Evolutionary conservation across 2,113 vertebrate genomes (phyloP).

Genomic region (Chaetura pelagica): DNA sequence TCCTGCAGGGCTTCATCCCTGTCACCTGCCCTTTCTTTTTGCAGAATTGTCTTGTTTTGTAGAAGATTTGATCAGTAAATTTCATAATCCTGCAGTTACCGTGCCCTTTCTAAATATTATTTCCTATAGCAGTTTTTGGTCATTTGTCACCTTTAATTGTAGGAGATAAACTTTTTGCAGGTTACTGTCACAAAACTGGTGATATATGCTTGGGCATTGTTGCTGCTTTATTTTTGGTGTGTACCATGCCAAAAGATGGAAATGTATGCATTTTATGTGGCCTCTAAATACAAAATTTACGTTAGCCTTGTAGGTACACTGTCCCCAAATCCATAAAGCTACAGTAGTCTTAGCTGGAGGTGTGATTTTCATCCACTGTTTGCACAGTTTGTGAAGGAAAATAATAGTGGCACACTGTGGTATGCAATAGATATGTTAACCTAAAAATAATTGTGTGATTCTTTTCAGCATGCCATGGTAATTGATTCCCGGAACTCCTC

Average conservation of each 20-base stretch:
- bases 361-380: not conserved
- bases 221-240: not conserved
- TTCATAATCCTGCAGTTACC: not conserved
- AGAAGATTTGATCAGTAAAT: not conserved
- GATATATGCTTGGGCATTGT: not conserved
- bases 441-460: not conserved
- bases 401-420: not conserved
- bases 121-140: not conserved
- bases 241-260: not conserved
- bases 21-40: not conserved
- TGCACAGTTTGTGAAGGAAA: not conserved
- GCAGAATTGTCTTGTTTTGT: not conserved
- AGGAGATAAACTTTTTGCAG: not conserved
- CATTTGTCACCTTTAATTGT: not conserved
- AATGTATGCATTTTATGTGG: not conserved
- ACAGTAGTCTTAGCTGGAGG: not conserved
- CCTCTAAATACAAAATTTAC: not conserved
- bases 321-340: not conserved
- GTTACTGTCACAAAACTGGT: not conserved
- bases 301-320: not conserved
- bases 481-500: slow-evolving; percentile 92
- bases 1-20: not conserved
- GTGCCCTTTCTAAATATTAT: not conserved
- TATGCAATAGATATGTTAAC: not conserved
- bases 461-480: slow-evolving; percentile 88